Percentiles rank a stretch among this genome's conserved stretches.
Conservation (phyloP, 2,797 vertebrate genomes). For the Propithecus deckenii region DNA sequence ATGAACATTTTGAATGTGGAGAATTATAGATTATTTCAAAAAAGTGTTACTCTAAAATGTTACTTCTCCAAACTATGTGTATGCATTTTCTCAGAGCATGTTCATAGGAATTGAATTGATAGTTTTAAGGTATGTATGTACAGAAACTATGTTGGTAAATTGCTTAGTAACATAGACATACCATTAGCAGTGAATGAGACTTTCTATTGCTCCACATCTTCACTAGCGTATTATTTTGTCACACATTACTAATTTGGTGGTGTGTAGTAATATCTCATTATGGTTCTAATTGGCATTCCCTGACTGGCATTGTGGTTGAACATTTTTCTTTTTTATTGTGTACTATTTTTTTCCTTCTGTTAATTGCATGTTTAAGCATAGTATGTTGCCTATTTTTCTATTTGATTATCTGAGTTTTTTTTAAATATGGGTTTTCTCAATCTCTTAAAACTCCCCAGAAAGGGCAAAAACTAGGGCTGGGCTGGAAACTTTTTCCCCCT, state of each 20-base stretch:
- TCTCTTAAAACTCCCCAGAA: not conserved
- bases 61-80: not conserved
- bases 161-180: not conserved
- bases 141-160: not conserved
- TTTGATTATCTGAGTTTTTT: not conserved
- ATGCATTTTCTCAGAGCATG: not conserved
- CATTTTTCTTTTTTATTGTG: not conserved
- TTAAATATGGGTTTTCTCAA: not conserved
- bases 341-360: not conserved
- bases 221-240: not conserved
- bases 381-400: not conserved
- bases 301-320: not conserved
- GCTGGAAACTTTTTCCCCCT: not conserved
- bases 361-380: not conserved
- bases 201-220: not conserved
- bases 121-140: not conserved
- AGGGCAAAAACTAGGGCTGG: not conserved
- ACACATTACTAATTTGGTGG: not conserved
- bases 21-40: not conserved
- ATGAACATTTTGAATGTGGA: not conserved
- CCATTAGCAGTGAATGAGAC: not conserved
- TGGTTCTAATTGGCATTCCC: not conserved
- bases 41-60: not conserved
- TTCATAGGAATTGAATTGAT: not conserved
- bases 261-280: too few relatives aligned